Conservation (phyloP, 2,797 vertebrate genomes). For the Emys orbicularis region DNA sequence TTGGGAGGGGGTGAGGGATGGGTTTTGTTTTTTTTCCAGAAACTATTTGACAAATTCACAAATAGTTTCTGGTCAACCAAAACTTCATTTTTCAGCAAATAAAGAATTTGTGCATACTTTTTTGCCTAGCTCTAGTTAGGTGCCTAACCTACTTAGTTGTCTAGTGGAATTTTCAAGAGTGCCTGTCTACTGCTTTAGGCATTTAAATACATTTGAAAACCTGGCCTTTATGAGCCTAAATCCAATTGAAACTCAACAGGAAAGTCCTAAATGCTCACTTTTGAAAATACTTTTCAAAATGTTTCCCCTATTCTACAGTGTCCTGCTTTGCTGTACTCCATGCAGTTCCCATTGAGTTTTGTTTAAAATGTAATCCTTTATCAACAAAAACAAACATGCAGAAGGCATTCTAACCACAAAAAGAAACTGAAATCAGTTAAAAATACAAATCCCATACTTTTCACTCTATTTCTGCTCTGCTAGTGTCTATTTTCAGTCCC, state of each 20-base stretch:
- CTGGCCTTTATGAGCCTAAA: background rate
- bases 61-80: too few relatives aligned
- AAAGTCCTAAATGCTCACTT: background rate
- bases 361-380: background rate
- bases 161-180: too few relatives aligned
- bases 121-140: too few relatives aligned
- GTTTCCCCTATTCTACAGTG: background rate
- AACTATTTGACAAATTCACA: too few relatives aligned
- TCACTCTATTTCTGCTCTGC: background rate
- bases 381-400: background rate
- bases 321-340: background rate
- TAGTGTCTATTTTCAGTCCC: fast-evolving
- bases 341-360: background rate
- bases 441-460: background rate
- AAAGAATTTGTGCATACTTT: too few relatives aligned
- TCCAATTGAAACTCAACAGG: background rate
- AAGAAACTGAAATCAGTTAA: background rate
- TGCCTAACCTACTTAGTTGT: background rate
- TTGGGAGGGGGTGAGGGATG: too few relatives aligned
- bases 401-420: background rate
- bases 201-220: background rate
- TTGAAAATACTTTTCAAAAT: background rate
- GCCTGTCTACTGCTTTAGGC: background rate
- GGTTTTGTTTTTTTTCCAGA: too few relatives aligned
- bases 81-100: too few relatives aligned